A percentile compares a stretch with the other conserved stretches of the same genome.
Conservation (phyloP, 1,140 invertebrate species). For the Arion vulgaris region DNA sequence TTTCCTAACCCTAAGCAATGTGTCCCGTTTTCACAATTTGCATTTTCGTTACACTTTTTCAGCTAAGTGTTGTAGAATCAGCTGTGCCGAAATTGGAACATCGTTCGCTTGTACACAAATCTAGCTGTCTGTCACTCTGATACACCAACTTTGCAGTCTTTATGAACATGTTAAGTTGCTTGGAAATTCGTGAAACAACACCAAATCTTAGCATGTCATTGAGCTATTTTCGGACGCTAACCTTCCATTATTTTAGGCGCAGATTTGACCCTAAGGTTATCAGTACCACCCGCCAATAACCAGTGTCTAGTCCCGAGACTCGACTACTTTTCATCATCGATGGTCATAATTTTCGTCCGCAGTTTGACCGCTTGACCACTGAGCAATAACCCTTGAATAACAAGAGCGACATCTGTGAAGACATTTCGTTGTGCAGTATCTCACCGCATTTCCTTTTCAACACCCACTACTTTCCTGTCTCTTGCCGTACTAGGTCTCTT, state of each 20-base stretch:
- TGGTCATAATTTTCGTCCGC: constrained; percentile 31
- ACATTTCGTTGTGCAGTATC: background rate
- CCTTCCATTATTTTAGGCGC: background rate
- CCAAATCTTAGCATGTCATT: background rate
- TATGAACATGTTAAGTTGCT: no score
- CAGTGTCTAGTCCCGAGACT: background rate
- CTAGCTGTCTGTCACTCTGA: no score
- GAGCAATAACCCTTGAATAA: constrained; percentile 33
- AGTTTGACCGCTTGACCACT: constrained; percentile 32
- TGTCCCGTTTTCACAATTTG: no score
- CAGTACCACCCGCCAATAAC: background rate
- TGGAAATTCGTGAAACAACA: no score
- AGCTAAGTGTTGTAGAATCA: no score
- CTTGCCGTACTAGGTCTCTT: background rate
- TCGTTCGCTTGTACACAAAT: no score
- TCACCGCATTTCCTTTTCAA: background rate
- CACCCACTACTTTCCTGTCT: background rate
- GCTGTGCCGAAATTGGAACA: no score
- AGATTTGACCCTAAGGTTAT: constrained; percentile 10
- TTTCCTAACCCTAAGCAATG: no score
- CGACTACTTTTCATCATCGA: constrained; percentile 32
- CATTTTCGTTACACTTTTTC: no score
- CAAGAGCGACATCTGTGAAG: constrained; percentile 34
- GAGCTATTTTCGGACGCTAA: background rate
- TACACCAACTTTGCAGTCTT: no score